phyloP scores from a whole-genome alignment of 2,888 invertebrate genomes.

The Eretmocerus hayati region DNA sequence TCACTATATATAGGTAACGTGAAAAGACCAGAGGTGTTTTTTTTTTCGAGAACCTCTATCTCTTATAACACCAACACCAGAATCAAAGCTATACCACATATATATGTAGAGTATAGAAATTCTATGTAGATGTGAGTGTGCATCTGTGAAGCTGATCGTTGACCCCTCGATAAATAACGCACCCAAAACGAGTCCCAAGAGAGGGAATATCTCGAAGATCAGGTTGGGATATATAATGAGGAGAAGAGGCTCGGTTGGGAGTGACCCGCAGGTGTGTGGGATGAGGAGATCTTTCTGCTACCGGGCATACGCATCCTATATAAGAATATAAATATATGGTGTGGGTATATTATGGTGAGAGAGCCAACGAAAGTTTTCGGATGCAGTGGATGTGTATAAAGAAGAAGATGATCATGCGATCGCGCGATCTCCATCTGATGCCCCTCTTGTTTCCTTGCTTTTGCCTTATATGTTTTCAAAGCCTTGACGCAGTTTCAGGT shows the following conservation, averaged over 20 bases:
- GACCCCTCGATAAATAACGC: constrained; percentile 42
- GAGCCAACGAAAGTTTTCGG: no score
- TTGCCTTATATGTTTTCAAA: no score
- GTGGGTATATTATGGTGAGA: no score
- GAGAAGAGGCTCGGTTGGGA: constrained; percentile 35
- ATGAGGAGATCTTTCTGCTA: constrained; percentile 43
- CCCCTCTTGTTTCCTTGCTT: constrained; percentile 13
- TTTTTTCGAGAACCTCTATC: constrained; percentile 8
- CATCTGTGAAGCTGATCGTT: constrained; percentile 31
- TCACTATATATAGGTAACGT: not conserved
- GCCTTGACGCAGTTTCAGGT: constrained; percentile 15
- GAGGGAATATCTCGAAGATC: constrained; percentile 43
- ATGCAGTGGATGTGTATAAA: no score
- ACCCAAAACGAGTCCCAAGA: constrained; percentile 30
- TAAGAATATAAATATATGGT: not conserved
- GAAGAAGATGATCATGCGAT: not conserved
- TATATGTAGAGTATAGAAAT: no score
- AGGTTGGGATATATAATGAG: constrained; percentile 46
- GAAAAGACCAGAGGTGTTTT: constrained; percentile 5
- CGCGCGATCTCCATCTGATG: not conserved
- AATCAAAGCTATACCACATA: no score
- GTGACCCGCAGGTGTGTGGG: constrained; percentile 45
- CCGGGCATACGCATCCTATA: constrained; percentile 38
- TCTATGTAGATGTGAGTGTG: no score
- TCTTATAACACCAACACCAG: no score